Evolutionary conservation across 1,140 invertebrate species (phyloP), one percentile per base, ranked within the genome.

Genomic region (Panagrolaimus sp.): DNA sequence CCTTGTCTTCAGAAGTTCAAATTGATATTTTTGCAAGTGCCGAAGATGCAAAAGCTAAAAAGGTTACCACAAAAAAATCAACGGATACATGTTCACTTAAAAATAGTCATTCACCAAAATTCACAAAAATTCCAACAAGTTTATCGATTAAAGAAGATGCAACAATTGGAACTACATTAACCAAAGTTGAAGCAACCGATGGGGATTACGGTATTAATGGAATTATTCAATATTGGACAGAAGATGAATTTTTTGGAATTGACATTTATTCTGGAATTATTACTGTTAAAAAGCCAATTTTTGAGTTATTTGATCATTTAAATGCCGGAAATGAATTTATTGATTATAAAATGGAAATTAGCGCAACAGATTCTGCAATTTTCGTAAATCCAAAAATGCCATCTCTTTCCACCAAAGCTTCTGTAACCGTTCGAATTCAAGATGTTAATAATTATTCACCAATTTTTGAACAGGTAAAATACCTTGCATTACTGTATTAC

Each of bases 371-470:
- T 86, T 91, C 67, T 91, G 90, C n/a, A 88, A 90, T 21, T 15
- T 55, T 38, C 15, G 43, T 0, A 90, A 89, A 0, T 89, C 90
- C 14, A 90, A 93, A 78, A 65, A 44, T 43, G 7, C 45, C 67
- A 8, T 69, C 52, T 47, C 63, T 43, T 43, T 75, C 68, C 84
- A 87, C 96, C 65, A 90, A 92, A 21, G 52, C 21, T 2, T 21
- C 17, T 10, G 9, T 55, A 28, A 55, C 52, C 9, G 92, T 96
- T 83, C 88, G 91, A 77, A 91, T 98, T 0, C 94, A 94, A 83
- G 94, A 96, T 83, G 90, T 92, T 0, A 96, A 96, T 85, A 93
- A 96, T 83, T 91, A 93, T 84, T 91, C 93, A 79, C 92, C 92
- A 1, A 91, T 92, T 4, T 96, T 96, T 81, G 91, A 93, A 83